Evolutionary conservation across 1,140 invertebrate species (phyloP).

Genomic region (Zaprionus davidi): DNA sequence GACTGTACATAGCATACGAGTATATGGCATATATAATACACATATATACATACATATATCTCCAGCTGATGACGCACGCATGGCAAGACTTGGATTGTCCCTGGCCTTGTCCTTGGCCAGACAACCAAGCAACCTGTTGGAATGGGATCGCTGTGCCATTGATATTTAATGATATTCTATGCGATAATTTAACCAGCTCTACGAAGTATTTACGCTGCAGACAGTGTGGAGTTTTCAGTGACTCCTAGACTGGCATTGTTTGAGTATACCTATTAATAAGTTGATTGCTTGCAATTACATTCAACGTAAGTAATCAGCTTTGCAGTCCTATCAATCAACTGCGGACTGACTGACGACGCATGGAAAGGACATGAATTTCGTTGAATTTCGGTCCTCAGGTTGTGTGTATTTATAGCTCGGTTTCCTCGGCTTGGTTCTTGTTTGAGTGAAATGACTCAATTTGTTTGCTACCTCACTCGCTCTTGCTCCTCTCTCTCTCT

Average conservation of each 20-base stretch:
- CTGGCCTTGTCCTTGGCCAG: constrained; percentile 7
- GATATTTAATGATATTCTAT: not conserved
- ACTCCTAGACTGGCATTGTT: not conserved
- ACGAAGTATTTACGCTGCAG: too few species aligned
- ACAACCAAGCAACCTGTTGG: constrained; percentile 29
- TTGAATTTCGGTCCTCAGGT: constrained; percentile 1
- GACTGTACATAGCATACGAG: not conserved
- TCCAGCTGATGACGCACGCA: constrained; percentile 29
- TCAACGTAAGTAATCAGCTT: constrained; percentile 15
- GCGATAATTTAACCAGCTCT: not conserved
- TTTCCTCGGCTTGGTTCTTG: constrained; percentile 32
- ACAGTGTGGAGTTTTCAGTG: not conserved
- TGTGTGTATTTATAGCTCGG: constrained; percentile 61
- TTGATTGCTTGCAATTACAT: constrained; percentile 28
- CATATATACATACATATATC: constrained; percentile 8
- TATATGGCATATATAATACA: not conserved
- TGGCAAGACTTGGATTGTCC: not conserved
- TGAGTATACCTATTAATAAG: constrained; percentile 14
- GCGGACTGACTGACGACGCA: not conserved
- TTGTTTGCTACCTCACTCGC: constrained; percentile 34
- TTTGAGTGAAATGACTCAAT: constrained; percentile 59
- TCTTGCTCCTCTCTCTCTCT: not conserved
- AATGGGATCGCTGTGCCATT: not conserved
- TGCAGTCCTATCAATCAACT: constrained; percentile 24
- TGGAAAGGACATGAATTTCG: not conserved